Percentiles rank a stretch among this genome's conserved stretches.
These are phyloP conservation scores for Nemapogon koenigi DNA, from an alignment of 2,888 invertebrate species.

Conservation along the genomic window DNA sequence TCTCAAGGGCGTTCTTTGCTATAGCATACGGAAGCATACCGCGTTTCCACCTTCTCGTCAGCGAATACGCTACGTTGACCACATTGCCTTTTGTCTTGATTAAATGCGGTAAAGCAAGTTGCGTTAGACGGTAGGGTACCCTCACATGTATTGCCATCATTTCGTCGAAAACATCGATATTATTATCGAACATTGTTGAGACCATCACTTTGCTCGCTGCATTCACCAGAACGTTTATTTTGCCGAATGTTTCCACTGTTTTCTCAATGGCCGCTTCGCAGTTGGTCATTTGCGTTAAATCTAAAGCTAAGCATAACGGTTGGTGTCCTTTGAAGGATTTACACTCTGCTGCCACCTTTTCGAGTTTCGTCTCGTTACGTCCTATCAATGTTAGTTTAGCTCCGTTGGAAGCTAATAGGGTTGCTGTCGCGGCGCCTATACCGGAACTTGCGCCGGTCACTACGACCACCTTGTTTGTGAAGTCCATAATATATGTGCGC, in stretches of 20 bases:
- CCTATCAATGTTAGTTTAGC: conserved; percentile 28
- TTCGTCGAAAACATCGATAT: conserved; percentile 28
- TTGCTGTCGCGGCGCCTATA: conserved; percentile 31
- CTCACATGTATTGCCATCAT: conserved; percentile 31
- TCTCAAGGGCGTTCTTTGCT: conserved; percentile 27
- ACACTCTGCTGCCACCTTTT: conserved; percentile 25
- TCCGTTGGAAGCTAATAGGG: conserved; percentile 24
- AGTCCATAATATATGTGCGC: conserved; percentile 19
- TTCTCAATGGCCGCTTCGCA: conserved; percentile 26
- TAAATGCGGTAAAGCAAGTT: conserved; percentile 28
- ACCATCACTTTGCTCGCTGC: conserved; percentile 26
- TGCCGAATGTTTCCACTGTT: conserved; percentile 28
- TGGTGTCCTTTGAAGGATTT: conserved; percentile 16
- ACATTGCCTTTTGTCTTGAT: conserved; percentile 33
- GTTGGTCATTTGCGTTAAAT: conserved; percentile 24
- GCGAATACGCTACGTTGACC: conserved; percentile 28
- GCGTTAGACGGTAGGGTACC: conserved; percentile 28
- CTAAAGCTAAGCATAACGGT: conserved; percentile 23
- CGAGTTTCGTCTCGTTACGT: conserved; percentile 25
- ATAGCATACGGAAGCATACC: conserved; percentile 27
- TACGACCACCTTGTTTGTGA: conserved; percentile 30
- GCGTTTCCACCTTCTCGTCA: conserved; percentile 23
- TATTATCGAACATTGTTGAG: conserved; percentile 25
- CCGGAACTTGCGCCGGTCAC: conserved; percentile 36
- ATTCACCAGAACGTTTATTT: conserved; percentile 30